A percentile compares a stretch with the other conserved stretches of the same genome.
These are phyloP conservation scores for Mormyrus iriodes DNA, from an alignment of 2,113 vertebrate genomes.

Conservation along the genomic window DNA sequence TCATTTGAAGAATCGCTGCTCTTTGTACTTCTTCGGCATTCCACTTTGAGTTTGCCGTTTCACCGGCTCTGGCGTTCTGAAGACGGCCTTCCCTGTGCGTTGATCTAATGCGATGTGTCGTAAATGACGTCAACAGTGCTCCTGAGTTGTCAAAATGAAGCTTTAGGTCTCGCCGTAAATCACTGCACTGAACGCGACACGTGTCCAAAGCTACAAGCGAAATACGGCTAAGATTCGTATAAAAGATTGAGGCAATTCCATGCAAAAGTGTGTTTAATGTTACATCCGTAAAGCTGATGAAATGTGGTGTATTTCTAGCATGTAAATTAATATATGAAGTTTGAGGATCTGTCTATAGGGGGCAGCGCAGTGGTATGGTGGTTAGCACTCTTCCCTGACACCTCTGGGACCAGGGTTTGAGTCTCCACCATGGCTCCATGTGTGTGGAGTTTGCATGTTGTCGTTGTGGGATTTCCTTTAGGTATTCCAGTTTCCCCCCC, in stretches of 20 bases:
- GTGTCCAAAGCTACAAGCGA: background rate
- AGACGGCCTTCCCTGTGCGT: background rate
- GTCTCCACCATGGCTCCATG: no score
- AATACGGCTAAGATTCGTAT: background rate
- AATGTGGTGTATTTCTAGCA: background rate
- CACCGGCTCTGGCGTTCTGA: background rate
- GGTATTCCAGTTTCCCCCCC: no score
- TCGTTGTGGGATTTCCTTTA: no score
- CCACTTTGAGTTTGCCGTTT: background rate
- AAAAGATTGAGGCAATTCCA: background rate
- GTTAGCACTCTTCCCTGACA: no score
- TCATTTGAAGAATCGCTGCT: background rate
- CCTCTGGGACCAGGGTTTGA: no score
- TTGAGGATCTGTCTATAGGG: background rate
- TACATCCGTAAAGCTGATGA: background rate
- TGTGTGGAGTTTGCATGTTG: no score
- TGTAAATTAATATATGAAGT: background rate
- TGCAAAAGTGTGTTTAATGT: background rate
- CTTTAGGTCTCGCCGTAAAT: background rate
- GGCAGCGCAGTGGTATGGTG: no score
- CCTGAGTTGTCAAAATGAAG: background rate
- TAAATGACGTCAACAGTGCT: background rate
- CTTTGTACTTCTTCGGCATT: background rate
- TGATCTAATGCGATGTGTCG: background rate
- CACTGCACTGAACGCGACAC: background rate